Evolutionary conservation across 2,797 vertebrate species (phyloP).

Genomic region (Sebastes steindachneri): DNA sequence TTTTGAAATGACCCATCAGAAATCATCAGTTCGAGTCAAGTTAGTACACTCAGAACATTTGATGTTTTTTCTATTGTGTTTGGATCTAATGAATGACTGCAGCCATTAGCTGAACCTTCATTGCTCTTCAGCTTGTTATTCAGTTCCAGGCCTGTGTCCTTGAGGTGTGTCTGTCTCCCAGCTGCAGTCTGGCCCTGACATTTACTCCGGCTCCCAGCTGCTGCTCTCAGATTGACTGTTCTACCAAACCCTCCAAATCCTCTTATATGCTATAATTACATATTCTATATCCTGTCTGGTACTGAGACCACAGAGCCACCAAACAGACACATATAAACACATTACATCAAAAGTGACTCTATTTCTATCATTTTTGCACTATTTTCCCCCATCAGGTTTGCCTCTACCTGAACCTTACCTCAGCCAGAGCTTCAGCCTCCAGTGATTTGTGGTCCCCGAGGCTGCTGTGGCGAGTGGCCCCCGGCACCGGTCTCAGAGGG

Average conservation of each 20-base stretch:
- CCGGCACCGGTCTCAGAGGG: conserved; percentile 87
- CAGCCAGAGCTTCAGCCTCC: conserved; percentile 95
- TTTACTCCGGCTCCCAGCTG: conserved; percentile 46
- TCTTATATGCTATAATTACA: background rate
- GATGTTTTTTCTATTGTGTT: background rate
- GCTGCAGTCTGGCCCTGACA: conserved; percentile 60
- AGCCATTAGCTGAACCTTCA: background rate
- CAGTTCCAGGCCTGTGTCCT: conserved; percentile 2
- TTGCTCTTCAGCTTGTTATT: conserved; percentile 8
- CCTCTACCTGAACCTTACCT: conserved; percentile 80
- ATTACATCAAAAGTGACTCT: background rate
- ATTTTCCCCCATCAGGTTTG: background rate
- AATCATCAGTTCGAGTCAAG: background rate
- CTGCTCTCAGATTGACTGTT: conserved; percentile 46
- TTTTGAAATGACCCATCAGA: background rate
- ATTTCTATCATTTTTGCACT: background rate
- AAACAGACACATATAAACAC: background rate
- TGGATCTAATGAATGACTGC: background rate
- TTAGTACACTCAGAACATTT: background rate
- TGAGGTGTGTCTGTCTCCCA: conserved; percentile 33
- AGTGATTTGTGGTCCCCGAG: conserved; percentile 97
- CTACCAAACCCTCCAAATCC: conserved; percentile 5
- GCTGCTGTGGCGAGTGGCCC: conserved; percentile 96
- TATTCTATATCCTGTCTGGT: background rate
- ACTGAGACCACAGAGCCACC: background rate